A percentile compares a stretch with the other conserved stretches of the same genome.
Evolutionary conservation across 1,140 invertebrate species (phyloP).

Genomic region (Frieseomelitta varia): DNA sequence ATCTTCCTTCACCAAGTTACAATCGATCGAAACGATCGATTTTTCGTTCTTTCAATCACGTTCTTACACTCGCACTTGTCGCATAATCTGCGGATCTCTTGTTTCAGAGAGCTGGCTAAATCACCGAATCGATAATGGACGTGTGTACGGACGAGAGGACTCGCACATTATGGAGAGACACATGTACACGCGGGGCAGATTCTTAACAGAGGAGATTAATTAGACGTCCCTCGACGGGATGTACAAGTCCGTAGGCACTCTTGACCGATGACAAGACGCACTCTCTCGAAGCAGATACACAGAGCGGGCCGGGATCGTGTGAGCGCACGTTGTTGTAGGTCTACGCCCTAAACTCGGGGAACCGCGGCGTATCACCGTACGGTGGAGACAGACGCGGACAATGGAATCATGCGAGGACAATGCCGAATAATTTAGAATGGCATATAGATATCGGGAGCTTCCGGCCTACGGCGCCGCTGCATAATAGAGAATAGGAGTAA

Average conservation of each 20-base stretch:
- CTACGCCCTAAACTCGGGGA: slow-evolving; percentile 70
- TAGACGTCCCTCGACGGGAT: not conserved
- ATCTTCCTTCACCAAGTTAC: no score
- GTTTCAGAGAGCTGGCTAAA: no score
- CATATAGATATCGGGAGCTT: slow-evolving; percentile 79
- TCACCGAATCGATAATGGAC: no score
- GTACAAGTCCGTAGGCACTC: slow-evolving; percentile 48
- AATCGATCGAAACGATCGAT: no score
- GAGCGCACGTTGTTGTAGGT: slow-evolving; percentile 72
- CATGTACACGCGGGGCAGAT: not conserved
- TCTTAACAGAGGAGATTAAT: slow-evolving; percentile 22
- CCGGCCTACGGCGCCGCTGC: slow-evolving; percentile 74
- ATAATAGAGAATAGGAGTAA: slow-evolving; percentile 81
- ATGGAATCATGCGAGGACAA: slow-evolving; percentile 79
- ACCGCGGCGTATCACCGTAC: slow-evolving; percentile 74
- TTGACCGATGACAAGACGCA: slow-evolving; percentile 65
- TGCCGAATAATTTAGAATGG: slow-evolving; percentile 79
- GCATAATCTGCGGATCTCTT: no score
- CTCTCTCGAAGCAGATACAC: slow-evolving; percentile 66
- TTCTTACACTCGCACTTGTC: no score
- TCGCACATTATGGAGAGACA: not conserved
- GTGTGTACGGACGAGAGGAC: no score
- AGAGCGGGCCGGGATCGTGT: slow-evolving; percentile 29
- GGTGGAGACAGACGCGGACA: slow-evolving; percentile 81
- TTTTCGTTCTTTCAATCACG: no score